These are phyloP conservation scores for Heteronetta atricapilla DNA, from an alignment of 2,113 vertebrate species.

Conservation along the genomic window DNA sequence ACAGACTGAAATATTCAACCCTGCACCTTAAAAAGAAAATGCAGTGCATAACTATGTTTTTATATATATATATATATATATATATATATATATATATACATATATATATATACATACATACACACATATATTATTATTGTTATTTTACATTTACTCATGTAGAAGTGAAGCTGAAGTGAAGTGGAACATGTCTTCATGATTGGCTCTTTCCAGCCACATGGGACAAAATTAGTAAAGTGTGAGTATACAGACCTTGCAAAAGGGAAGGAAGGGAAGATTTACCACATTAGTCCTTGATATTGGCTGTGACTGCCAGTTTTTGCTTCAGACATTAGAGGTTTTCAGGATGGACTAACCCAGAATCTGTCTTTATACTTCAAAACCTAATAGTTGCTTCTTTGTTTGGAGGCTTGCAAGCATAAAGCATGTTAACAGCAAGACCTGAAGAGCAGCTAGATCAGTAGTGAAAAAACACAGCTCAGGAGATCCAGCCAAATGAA, in stretches of 20 bases:
- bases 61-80: too few species aligned
- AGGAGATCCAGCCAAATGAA: slow-evolving; percentile 14
- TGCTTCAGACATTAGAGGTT: background rate
- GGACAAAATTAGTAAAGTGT: background rate
- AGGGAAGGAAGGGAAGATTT: background rate
- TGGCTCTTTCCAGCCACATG: background rate
- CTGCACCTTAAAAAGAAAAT: background rate
- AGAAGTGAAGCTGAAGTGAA: background rate
- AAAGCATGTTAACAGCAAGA: background rate
- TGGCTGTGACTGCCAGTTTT: accelerated
- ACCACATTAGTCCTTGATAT: background rate
- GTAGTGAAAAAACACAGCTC: background rate
- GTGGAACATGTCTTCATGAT: background rate
- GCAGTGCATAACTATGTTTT: accelerated
- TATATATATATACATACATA: too few species aligned
- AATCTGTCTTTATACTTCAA: background rate
- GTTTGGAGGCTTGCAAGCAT: background rate
- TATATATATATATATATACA: too few species aligned
- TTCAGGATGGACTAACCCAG: background rate
- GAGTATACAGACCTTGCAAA: background rate
- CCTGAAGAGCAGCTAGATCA: background rate
- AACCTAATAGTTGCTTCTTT: background rate
- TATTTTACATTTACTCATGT: background rate
- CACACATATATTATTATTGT: too few species aligned
- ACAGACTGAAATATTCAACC: background rate